A percentile compares a stretch with the other conserved stretches of the same genome.
Conservation (phyloP, 2,113 vertebrate genomes). For the Sitta europaea region DNA sequence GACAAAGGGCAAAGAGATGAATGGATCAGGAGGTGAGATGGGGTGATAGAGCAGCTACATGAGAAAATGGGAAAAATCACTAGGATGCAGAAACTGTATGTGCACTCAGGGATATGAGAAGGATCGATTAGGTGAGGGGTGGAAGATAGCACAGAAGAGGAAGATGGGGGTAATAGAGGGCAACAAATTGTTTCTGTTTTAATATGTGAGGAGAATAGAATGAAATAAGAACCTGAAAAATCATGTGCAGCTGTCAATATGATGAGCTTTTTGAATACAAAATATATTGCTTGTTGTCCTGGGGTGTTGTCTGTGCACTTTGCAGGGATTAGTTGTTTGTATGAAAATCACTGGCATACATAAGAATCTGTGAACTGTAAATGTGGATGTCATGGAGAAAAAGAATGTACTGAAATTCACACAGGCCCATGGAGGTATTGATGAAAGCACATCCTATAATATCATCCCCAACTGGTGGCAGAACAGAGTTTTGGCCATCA, state of each 20-base stretch:
- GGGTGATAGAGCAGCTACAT: neutral
- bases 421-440: neutral
- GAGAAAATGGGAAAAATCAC: neutral
- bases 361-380: neutral
- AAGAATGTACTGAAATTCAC: neutral
- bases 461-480: neutral
- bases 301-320: rapidly evolving
- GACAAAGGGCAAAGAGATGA: neutral
- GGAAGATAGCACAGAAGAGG: neutral
- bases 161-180: neutral
- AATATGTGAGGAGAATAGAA: neutral
- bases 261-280: neutral
- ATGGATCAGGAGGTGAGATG: neutral
- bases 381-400: neutral
- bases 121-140: neutral
- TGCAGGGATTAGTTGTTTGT: neutral
- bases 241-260: neutral
- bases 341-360: neutral
- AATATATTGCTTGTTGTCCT: neutral
- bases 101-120: neutral
- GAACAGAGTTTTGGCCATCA: neutral
- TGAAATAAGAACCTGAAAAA: neutral
- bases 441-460: neutral
- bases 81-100: neutral
- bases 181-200: neutral